phyloP scores from a whole-genome alignment of 2,888 invertebrate genomes.

The Phaedon cochleariae region DNA sequence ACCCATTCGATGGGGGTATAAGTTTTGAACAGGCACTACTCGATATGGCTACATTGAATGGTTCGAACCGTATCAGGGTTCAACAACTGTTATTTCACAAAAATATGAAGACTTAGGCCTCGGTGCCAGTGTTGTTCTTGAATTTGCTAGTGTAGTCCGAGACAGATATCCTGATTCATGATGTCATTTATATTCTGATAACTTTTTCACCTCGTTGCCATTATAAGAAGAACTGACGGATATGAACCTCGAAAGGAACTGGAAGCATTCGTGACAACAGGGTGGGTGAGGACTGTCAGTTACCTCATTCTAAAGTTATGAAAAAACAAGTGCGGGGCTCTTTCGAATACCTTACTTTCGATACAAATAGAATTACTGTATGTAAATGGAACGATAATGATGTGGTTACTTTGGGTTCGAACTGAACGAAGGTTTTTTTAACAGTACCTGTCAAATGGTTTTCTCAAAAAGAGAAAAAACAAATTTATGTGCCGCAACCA shows the following conservation, averaged over 20 bases:
- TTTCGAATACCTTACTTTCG: no score
- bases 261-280: conserved; percentile 28
- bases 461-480: conserved; percentile 29
- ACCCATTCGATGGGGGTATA: conserved; percentile 34
- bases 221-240: conserved; percentile 24
- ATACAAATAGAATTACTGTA: conserved; percentile 10
- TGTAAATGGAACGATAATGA: conserved; percentile 30
- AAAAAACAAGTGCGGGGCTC: no score
- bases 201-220: conserved; percentile 35
- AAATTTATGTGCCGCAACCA: conserved; percentile 25
- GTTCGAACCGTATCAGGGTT: no score
- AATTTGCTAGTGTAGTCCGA: conserved; percentile 22
- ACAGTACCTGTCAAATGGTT: conserved; percentile 23
- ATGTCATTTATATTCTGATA: no score
- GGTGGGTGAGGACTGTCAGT: conserved; percentile 17
- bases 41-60: no score
- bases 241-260: conserved; percentile 16
- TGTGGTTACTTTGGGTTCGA: conserved; percentile 29
- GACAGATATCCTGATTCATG: conserved; percentile 16
- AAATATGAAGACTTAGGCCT: conserved; percentile 31
- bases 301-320: conserved; percentile 5
- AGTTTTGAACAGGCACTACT: no score
- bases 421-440: conserved; percentile 19
- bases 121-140: conserved; percentile 32
- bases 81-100: conserved; percentile 22